A percentile compares a stretch with the other conserved stretches of the same genome.
Conservation (phyloP, 2,797 vertebrate species). For the Syndactyla subalaris region DNA sequence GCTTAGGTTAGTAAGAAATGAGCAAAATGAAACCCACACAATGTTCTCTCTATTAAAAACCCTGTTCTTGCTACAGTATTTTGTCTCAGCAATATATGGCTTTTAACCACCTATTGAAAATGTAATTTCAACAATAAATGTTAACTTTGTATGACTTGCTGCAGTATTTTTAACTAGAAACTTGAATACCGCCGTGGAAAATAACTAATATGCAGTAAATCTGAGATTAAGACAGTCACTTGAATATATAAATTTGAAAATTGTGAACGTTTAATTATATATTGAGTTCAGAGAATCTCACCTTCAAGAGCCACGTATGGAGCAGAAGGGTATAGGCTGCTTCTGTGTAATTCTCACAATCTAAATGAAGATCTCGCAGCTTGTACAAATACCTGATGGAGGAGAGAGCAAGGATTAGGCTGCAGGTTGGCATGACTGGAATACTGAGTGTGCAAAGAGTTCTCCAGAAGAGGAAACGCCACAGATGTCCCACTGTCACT, state of each 20-base stretch:
- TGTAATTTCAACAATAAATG: background rate
- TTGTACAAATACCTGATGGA: conserved; percentile 93
- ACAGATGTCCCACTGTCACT: background rate
- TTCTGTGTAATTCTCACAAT: conserved; percentile 96
- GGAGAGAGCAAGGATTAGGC: background rate
- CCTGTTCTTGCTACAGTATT: background rate
- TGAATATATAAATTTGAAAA: background rate
- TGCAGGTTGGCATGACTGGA: background rate
- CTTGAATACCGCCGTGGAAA: background rate
- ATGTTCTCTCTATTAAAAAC: background rate
- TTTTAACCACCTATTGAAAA: background rate
- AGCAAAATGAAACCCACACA: background rate
- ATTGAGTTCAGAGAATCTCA: conserved; percentile 53
- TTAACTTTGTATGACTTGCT: background rate
- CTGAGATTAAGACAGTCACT: background rate
- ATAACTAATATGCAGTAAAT: background rate
- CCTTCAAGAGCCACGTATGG: conserved; percentile 95
- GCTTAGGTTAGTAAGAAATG: background rate
- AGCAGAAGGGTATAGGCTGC: conserved; percentile 95
- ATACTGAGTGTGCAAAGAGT: background rate
- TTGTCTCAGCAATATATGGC: background rate
- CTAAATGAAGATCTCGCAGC: conserved; percentile 94
- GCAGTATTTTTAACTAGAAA: background rate
- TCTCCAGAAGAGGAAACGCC: background rate
- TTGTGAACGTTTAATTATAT: background rate